Evolutionary conservation across 2,113 vertebrate species (phyloP), one percentile per base, ranked within the genome.

Genomic region (Ceratotherium simum): DNA sequence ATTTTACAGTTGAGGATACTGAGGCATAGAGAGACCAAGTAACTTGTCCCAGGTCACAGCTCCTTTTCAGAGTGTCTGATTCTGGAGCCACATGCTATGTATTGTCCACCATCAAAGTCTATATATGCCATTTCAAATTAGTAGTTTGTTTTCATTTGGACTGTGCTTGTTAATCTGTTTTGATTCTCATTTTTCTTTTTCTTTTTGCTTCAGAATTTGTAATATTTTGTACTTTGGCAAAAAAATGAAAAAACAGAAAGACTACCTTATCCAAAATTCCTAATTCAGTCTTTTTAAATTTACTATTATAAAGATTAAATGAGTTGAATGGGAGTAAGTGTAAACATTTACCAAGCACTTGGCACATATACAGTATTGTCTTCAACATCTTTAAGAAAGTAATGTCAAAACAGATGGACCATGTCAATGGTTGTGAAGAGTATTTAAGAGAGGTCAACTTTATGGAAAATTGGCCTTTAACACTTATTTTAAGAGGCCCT

Each of bases 391-490:
- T 78, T 72, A 64, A 94, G 16, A 95, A 46, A 79, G 33, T 90
- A 85, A 88, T 51, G 4, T 29, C 51, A 90, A 79, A 54, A 58
- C 9, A 67, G 33, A 39, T 92, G 46, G 23, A 60, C 58, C 39
- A 23, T 69, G 70, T 72, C 31, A 51, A 5, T 39, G 48, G 51
- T 75, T 33, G 65, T 56, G 36, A 64, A 85, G 12, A 67, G 8
- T 85, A 21, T 80, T 94, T 56, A 65, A 56, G 60, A 81, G 33
- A 80, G 51, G 6, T 80, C 31, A 79, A 27, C 6, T 90, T 33
- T 85, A 67, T 90, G 72, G 70, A 90, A 94, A 94, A 94, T 51
- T 58, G 31, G 36, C 9, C 62, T 78, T 98, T 76, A 81, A 54
- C 18, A 76, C 36, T 73, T 79, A 65, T 67, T 90, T 80, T 88